Conservation (phyloP, 2,797 vertebrate species). For the Pseudopleuronectes americanus region DNA sequence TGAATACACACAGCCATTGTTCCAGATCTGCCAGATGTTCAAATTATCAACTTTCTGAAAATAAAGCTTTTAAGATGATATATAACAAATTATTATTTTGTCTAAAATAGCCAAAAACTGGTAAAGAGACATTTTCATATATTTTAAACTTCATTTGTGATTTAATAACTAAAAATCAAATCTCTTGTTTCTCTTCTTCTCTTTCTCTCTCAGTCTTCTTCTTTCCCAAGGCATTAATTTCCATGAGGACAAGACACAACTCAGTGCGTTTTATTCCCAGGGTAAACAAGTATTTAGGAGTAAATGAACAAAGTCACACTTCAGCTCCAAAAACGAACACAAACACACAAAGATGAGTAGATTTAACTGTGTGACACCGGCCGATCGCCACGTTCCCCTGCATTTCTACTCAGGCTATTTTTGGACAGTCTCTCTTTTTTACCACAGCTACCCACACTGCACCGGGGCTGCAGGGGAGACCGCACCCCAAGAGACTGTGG, state of each 20-base stretch:
- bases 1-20: no score
- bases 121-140: no score
- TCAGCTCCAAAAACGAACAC: no score
- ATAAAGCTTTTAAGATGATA: no score
- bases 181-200: background rate
- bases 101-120: no score
- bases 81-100: no score
- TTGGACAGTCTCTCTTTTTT: constrained; percentile 74
- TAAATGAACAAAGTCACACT: constrained; percentile 54
- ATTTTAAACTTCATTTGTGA: no score
- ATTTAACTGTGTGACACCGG: constrained; percentile 56
- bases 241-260: background rate
- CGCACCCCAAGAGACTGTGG: constrained; percentile 77
- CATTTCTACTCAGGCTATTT: constrained; percentile 79
- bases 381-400: constrained; percentile 59
- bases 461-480: constrained; percentile 72
- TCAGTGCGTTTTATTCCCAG: constrained; percentile 26
- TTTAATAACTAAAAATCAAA: background rate
- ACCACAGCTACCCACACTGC: constrained; percentile 80
- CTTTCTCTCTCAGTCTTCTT: constrained; percentile 6
- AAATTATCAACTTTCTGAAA: no score
- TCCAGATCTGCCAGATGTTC: no score
- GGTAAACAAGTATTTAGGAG: constrained; percentile 47
- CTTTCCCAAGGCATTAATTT: constrained; percentile 21
- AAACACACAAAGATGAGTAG: constrained; percentile 26